Conservation (phyloP, 2,888 invertebrate genomes). For the Calameuta filiformis region DNA sequence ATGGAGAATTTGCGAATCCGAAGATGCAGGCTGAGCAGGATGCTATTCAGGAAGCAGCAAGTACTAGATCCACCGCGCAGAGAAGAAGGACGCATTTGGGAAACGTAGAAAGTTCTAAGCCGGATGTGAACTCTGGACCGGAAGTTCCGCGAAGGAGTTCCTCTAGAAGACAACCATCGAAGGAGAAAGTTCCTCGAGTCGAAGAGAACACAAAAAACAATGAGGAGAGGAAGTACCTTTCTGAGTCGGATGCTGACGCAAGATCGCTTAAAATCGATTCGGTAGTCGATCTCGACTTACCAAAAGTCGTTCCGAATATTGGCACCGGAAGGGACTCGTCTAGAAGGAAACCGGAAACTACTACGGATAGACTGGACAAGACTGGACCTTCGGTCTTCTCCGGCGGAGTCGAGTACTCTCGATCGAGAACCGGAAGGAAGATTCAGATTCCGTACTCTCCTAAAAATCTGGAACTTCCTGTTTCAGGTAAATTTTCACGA, state of each 20-base stretch:
- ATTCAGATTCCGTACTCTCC: constrained; percentile 41
- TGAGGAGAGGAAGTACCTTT: constrained; percentile 22
- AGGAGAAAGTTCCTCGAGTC: not conserved
- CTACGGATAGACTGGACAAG: constrained; percentile 21
- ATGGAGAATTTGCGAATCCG: not conserved
- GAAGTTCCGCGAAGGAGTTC: constrained; percentile 7
- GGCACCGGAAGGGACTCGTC: constrained; percentile 2
- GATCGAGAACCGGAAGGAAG: constrained; percentile 53
- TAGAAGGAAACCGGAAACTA: not conserved
- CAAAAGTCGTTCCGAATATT: not conserved
- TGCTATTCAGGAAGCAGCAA: not conserved
- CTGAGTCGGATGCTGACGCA: constrained; percentile 14
- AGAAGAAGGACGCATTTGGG: not conserved
- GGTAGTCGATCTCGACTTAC: constrained; percentile 5
- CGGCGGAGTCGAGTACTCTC: constrained; percentile 28
- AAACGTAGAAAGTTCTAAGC: not conserved
- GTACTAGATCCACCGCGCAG: not conserved
- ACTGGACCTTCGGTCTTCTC: constrained; percentile 33
- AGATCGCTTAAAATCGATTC: constrained; percentile 2
- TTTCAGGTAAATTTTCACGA: constrained; percentile 28
- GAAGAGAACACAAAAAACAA: not conserved
- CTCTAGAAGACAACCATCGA: constrained; percentile 12
- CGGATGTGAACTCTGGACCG: not conserved
- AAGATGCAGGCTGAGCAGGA: not conserved
- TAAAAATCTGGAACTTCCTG: constrained; percentile 34